Evolutionary conservation across 2,113 vertebrate genomes (phyloP).

Genomic region (Microcebus lehilahytsara): DNA sequence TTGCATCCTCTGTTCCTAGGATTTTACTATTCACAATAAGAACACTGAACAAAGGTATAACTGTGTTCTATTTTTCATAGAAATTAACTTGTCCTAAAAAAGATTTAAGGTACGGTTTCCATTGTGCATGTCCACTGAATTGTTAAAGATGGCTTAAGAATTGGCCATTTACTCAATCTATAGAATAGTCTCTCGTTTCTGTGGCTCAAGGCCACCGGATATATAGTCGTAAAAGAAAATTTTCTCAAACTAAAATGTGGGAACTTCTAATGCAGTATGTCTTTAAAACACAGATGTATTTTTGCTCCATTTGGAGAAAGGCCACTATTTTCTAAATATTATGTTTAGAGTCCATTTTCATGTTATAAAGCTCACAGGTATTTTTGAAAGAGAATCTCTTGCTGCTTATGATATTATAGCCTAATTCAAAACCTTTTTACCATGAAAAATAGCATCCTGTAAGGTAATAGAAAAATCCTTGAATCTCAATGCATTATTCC

Average conservation of each 20-base stretch:
- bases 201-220: not conserved
- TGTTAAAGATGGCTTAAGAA: slow-evolving; percentile 56
- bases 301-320: slow-evolving; percentile 54
- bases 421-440: slow-evolving; percentile 76
- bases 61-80: not conserved
- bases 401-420: slow-evolving; percentile 52
- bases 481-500: slow-evolving; percentile 60
- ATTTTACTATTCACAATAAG: not conserved
- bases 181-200: not conserved
- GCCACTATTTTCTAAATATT: slow-evolving; percentile 64
- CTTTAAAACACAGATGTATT: slow-evolving; percentile 50
- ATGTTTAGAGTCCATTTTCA: slow-evolving; percentile 55
- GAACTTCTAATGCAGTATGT: slow-evolving; percentile 31
- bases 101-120: slow-evolving; percentile 33
- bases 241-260: slow-evolving; percentile 44
- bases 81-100: slow-evolving; percentile 40
- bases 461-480: slow-evolving; percentile 65
- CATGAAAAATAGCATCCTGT: slow-evolving; percentile 67
- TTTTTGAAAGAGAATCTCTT: slow-evolving; percentile 27
- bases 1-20: not conserved
- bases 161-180: slow-evolving; percentile 40
- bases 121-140: not conserved
- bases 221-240: slow-evolving; percentile 29
- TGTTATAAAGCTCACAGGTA: slow-evolving; percentile 25
- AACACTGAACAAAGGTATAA: not conserved